phyloP scores from a whole-genome alignment of 2,888 invertebrate genomes.

The Drosophila seclusa region DNA sequence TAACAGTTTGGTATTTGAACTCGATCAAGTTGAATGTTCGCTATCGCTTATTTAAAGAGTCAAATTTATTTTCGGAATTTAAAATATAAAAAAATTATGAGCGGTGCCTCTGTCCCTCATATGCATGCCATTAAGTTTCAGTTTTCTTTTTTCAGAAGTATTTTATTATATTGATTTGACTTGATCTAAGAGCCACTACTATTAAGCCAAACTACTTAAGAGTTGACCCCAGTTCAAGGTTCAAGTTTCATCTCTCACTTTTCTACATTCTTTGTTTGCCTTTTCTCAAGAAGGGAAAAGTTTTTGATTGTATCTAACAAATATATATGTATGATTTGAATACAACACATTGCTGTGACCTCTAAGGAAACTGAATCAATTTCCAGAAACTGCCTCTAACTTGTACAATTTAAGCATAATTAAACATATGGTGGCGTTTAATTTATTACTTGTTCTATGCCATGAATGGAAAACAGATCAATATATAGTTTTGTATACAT shows the following conservation, averaged over 20 bases:
- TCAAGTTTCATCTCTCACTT: constrained; percentile 28
- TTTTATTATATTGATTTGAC: not conserved
- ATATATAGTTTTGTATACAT: constrained; percentile 26
- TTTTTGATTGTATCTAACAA: constrained; percentile 10
- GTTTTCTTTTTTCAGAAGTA: constrained; percentile 9
- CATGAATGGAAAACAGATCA: constrained; percentile 14
- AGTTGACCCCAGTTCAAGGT: constrained; percentile 36
- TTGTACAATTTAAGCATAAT: constrained; percentile 24
- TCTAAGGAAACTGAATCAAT: constrained; percentile 18
- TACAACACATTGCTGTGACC: constrained; percentile 5
- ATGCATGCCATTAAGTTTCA: constrained; percentile 19
- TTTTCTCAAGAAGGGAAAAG: constrained; percentile 6
- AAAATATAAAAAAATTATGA: constrained; percentile 25
- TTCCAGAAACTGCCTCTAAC: constrained; percentile 2
- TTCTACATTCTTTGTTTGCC: constrained; percentile 36
- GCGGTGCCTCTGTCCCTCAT: constrained; percentile 13
- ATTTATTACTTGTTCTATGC: constrained; percentile 5
- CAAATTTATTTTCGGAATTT: constrained; percentile 30
- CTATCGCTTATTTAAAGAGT: constrained; percentile 52
- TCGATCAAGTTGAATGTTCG: constrained; percentile 30
- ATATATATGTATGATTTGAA: constrained; percentile 1
- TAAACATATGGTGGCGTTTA: constrained; percentile 8
- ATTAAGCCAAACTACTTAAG: constrained; percentile 28
- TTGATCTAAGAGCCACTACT: constrained; percentile 8
- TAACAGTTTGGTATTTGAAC: constrained; percentile 32